Evolutionary conservation across 2,888 invertebrate species (phyloP), one percentile per base, ranked within the genome.

Genomic region (Andrena marginata): DNA sequence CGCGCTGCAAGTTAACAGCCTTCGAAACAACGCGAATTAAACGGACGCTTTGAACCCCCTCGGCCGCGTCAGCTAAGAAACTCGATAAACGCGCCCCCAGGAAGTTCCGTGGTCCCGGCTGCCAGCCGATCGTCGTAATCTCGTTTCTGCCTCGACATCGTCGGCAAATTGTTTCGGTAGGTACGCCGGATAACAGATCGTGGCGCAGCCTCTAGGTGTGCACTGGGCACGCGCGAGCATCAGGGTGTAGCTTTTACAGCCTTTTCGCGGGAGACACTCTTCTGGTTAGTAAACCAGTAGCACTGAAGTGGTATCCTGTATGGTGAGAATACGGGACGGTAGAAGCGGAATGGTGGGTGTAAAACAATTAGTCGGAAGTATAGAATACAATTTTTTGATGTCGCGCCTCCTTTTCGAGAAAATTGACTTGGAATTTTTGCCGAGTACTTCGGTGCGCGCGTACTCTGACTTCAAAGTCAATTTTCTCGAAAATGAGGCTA

Each of bases 71-170:
- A 26, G 51, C 72, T 64, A 76, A 67, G 81, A 72, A 80, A 85
- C 69, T 73, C 81, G 72, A 77, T 77, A 85, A 85, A 80, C 72
- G 26, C 49, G 23, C 5, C 13, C 51, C 8, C 51, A 20, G 70
- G 16, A 85, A 80, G 80, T 85, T 80, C 72, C 49, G 48, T n/a
- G 68, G 59, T 33, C 29, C 13, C 54, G 31, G 42, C 31, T 35
- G 29, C 26, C 63, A 64, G 60, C 60, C 68, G 68, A 84, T 85
- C 84, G 80, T 72, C 59, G 85, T 80, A 80, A 84, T 84, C 84
- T 84, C 59, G 51, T 65, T 75, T 75, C 77, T 78, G 60, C 48
- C 60, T 49, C 72, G 70, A 77, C 73, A 74, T 62, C 63, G 67
- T n/a, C 49, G 73, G 67, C 56, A 81, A 85, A 85, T 81, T 85